Percentiles rank a stretch among this genome's conserved stretches.
These are phyloP conservation scores for Pluvialis apricaria DNA, from an alignment of 2,113 vertebrate genomes.

Conservation along the genomic window DNA sequence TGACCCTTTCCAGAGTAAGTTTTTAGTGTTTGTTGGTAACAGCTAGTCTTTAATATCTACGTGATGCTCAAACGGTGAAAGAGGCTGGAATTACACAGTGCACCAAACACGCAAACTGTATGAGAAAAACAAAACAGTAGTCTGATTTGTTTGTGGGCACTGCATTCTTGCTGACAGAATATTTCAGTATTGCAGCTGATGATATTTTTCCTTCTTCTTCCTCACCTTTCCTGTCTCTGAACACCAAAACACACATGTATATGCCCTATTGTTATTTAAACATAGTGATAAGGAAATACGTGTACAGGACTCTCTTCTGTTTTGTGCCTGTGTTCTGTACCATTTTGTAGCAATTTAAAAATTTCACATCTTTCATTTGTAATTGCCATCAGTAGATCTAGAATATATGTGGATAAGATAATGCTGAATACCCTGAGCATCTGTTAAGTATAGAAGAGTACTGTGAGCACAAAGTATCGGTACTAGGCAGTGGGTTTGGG, in stretches of 20 bases:
- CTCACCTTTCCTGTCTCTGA: neutral
- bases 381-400: neutral
- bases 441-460: neutral
- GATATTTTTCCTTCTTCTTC: neutral
- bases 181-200: neutral
- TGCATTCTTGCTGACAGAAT: neutral
- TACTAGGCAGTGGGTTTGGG: neutral
- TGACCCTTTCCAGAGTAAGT: neutral
- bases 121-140: neutral
- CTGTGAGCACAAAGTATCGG: neutral
- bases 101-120: neutral
- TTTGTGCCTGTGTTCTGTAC: neutral
- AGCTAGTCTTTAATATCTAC: neutral
- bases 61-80: neutral
- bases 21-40: neutral
- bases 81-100: neutral
- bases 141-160: neutral
- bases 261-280: neutral
- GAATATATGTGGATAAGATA: neutral
- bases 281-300: neutral
- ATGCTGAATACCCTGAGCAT: neutral
- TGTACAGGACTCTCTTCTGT: neutral
- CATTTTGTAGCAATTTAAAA: neutral
- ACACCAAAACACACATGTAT: neutral
- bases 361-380: neutral